Conservation (phyloP, 2,888 invertebrate genomes). For the Melieria crassipennis region DNA sequence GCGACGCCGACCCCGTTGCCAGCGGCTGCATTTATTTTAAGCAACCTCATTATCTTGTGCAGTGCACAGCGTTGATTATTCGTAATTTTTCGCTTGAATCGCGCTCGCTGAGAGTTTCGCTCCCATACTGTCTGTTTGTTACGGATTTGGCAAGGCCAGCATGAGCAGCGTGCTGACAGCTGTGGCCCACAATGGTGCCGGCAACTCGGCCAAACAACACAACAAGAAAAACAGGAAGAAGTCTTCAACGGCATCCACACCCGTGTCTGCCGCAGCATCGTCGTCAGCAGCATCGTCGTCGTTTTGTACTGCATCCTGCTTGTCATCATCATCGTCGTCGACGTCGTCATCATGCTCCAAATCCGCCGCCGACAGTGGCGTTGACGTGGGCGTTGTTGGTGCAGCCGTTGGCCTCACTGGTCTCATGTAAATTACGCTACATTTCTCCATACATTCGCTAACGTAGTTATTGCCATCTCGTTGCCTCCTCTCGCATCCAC, state of each 20-base stretch:
- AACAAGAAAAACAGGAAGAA: conserved; percentile 11
- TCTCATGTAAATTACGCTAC: conserved; percentile 33
- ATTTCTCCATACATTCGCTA: conserved; percentile 15
- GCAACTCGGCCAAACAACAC: not conserved
- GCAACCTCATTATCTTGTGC: too few relatives aligned
- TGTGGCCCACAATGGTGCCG: conserved; percentile 6
- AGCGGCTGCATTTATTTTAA: too few relatives aligned
- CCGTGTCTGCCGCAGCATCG: conserved; percentile 29
- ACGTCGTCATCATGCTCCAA: conserved; percentile 20
- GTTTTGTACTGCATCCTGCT: conserved; percentile 40
- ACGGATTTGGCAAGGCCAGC: not conserved
- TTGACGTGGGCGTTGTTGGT: not conserved
- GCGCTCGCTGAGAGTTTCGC: too few relatives aligned
- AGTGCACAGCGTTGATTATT: too few relatives aligned
- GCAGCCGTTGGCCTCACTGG: not conserved
- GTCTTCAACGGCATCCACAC: conserved; percentile 27
- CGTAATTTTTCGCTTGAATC: too few relatives aligned
- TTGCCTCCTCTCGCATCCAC: too few relatives aligned
- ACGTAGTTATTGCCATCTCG: too few relatives aligned
- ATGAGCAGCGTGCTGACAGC: conserved; percentile 21
- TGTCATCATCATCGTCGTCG: conserved; percentile 43
- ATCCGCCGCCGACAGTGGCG: conserved; percentile 23
- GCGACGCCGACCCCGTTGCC: too few relatives aligned
- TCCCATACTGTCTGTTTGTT: too few relatives aligned
- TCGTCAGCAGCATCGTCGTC: conserved; percentile 45